Conservation (phyloP, 2,113 vertebrate genomes). For the Oncorhynchus mykiss region DNA sequence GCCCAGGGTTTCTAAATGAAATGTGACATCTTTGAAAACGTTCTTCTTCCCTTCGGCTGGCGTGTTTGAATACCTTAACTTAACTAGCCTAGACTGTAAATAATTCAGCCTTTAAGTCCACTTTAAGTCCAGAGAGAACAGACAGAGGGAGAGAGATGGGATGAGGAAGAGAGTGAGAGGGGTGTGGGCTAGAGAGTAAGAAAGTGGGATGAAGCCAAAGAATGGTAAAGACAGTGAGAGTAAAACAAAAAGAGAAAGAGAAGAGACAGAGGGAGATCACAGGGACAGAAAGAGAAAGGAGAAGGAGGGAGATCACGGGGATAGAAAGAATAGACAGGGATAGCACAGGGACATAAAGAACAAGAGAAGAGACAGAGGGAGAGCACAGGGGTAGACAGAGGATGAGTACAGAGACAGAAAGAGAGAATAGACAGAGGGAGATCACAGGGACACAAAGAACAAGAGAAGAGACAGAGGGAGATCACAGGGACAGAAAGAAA, state of each 20-base stretch:
- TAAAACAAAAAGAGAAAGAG: not conserved
- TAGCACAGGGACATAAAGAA: too few species aligned
- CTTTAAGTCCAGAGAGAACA: not conserved
- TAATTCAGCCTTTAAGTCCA: constrained; percentile 34
- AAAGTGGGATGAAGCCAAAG: not conserved
- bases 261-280: constrained; percentile 3
- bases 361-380: too few species aligned
- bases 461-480: too few species aligned
- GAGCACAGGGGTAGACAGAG: too few species aligned
- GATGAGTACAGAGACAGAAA: too few species aligned
- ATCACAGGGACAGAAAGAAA: too few species aligned
- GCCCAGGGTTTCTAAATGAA: constrained; percentile 6
- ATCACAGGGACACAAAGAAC: too few species aligned
- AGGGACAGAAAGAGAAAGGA: not conserved
- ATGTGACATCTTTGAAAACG: constrained; percentile 26
- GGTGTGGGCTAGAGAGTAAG: not conserved
- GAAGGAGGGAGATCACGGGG: not conserved
- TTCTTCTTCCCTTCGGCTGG: not conserved
- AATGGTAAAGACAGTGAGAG: not conserved
- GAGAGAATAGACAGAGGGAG: too few species aligned
- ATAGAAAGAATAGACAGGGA: too few species aligned
- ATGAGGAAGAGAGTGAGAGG: not conserved
- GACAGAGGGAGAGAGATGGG: not conserved
- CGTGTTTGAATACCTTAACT: constrained; percentile 28
- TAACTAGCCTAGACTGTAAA: constrained; percentile 30